Base-by-base conservation (phyloP, 2,888 invertebrate genomes). In the Drosophila lutescens region DNA sequence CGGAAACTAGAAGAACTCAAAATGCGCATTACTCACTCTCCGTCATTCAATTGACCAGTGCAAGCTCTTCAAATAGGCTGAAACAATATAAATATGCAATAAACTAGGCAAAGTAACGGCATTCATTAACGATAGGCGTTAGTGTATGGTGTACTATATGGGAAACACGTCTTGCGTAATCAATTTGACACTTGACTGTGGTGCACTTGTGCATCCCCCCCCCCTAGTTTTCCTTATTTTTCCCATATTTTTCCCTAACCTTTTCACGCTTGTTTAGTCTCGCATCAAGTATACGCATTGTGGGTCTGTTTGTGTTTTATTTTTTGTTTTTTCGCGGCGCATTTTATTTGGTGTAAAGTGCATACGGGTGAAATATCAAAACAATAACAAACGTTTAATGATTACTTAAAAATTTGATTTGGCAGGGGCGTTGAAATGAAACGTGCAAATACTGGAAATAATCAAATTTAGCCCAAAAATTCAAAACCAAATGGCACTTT, bases 171-270 rank as follows among this genome's bases (percentile, higher is more conserved):
- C 46, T 87, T 88, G 85, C 70, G 79, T 81, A 89, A 89, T 87
- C 77, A 80, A 78, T 76, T 85, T 72, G 82, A 80, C 89, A 84
- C 85, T 80, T 89, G 86, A 67, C 67, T 34, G 63, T 55, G n/a
- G 61, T 55, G n/a, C 79, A 68, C 67, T 75, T 43, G 30, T 26
- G 63, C 74, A 68, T 62, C 63, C 56, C 49, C 55, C 50, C 40
- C 49, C 50, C 41, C 15, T 15, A 13, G 17, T 13, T 13, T 7
- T 13, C 9, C 15, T 20, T 38, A 43, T 38, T 23, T 15, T 10
- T 36, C 17, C 15, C n/a, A 23, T 46, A 15, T 46, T 20, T 30
- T 50, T 49, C 15, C 40, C 30, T 38, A 30, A 36, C 20, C 46
- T 40, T 51, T 80, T 70, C 51, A 55, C 56, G 71, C 54, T 50